Conservation (phyloP, 2,113 vertebrate genomes). For the Anoura caudifer region DNA sequence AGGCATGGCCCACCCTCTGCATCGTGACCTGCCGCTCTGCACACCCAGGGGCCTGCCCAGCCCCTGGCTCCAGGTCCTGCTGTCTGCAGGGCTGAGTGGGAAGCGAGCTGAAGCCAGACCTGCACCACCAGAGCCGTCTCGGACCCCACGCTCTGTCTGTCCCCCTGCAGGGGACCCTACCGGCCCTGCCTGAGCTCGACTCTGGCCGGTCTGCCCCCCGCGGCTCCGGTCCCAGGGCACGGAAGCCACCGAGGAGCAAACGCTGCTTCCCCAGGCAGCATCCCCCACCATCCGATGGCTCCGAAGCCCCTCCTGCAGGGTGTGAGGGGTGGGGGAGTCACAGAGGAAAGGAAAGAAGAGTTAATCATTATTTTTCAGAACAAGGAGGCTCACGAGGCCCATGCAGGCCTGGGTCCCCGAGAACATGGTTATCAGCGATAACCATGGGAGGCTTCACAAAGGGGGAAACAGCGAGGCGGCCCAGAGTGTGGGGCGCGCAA, state of each 20-base stretch:
- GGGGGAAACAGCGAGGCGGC: constrained; percentile 74
- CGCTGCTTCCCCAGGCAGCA: neutral
- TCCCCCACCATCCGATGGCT: neutral
- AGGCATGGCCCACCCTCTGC: neutral
- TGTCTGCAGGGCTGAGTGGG: neutral
- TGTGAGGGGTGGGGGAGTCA: constrained; percentile 34
- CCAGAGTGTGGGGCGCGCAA: constrained; percentile 79
- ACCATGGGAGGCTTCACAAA: constrained; percentile 79
- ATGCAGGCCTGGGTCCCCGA: constrained; percentile 65
- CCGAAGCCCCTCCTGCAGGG: constrained; percentile 58
- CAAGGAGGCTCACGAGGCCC: constrained; percentile 52
- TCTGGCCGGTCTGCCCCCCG: neutral
- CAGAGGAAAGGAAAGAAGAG: constrained; percentile 50
- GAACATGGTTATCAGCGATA: constrained; percentile 78
- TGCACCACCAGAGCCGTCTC: rapidly evolving
- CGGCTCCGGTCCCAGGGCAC: neutral
- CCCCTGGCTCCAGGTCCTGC: neutral
- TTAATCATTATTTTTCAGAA: constrained; percentile 63
- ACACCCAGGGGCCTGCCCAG: neutral
- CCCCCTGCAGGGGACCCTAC: neutral
- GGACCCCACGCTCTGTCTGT: rapidly evolving
- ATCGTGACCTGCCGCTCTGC: neutral
- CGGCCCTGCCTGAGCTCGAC: neutral
- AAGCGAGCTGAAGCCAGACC: neutral
- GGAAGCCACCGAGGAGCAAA: constrained; percentile 34